Base-by-base conservation (phyloP, 2,888 invertebrate genomes). In the Lobophora halterata region DNA sequence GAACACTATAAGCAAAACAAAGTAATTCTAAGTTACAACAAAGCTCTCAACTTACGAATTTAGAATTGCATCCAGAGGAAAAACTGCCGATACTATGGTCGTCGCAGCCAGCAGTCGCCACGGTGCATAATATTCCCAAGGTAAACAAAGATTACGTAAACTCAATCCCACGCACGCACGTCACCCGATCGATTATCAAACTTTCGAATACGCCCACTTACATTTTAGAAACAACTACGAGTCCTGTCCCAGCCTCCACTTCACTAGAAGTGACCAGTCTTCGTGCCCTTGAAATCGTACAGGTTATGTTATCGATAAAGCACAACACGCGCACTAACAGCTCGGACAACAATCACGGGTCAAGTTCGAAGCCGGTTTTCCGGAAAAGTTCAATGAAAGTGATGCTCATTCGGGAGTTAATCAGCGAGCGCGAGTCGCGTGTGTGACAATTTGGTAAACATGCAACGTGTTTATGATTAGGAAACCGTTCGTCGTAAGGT, bases 71-170 rank as follows among this genome's bases (percentile, higher is more conserved):
- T 53, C 37, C 46, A 42, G 46, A 25, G 5, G 28, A 20, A 29
- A 38, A 37, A 31, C 18, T 44, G 41, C 23, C 33, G 56, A 55
- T 51, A 46, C 51, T 54, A 53, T 61, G 58, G 58, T 56, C 60
- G 61, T 64, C 67, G 70, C 63, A 52, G 61, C 62, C 57, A 59
- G 61, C 62, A 66, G 65, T 69, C 66, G 66, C 67, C 73, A 71
- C 72, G 69, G 77, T 83, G 82, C 85, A 83, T 80, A 77, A 82
- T 80, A 79, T 80, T 78, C 71, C 81, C 79, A 86, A 86, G 79
- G 85, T 86, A 87, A 87, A 87, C 86, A 87, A 87, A 85, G 77
- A 85, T 87, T 86, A 86, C 83, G 82, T 85, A 83, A 87, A 86
- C 73, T 76, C 70, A 83, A 85, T 82, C 85, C 83, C 81, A 87